Conservation (phyloP, 2,797 vertebrate species). For the Heteromormyrus szaboi region DNA sequence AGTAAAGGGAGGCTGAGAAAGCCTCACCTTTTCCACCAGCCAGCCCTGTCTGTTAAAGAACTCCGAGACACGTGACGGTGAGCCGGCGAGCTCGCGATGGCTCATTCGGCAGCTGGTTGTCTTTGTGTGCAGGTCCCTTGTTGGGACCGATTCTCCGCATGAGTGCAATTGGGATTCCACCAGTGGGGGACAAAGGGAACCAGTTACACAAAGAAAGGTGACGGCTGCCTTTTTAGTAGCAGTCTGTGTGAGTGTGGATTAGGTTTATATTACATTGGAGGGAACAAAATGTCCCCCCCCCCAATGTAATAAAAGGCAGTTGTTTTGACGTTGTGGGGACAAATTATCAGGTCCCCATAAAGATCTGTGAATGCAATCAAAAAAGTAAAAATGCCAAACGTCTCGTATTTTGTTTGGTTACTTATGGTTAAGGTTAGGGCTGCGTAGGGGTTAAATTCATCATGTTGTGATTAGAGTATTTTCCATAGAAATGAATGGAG, state of each 20-base stretch:
- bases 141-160: background rate
- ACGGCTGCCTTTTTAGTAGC: constrained; percentile 4
- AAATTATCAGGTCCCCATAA: background rate
- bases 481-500: background rate
- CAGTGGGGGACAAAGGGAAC: background rate
- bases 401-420: background rate
- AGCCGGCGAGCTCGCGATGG: background rate
- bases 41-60: background rate
- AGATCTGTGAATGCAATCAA: background rate
- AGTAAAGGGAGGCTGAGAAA: background rate
- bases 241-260: background rate
- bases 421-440: background rate
- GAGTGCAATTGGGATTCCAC: background rate
- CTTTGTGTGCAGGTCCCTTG: background rate
- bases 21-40: background rate
- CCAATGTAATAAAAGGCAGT: background rate
- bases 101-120: background rate
- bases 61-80: background rate
- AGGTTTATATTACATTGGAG: background rate
- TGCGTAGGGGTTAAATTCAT: background rate
- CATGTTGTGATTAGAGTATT: background rate
- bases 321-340: background rate
- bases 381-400: background rate
- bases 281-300: background rate
- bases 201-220: background rate